These are phyloP conservation scores for Phymanthus crucifer DNA, from an alignment of 92 coral and sea anemone species.

Conservation along the genomic window DNA sequence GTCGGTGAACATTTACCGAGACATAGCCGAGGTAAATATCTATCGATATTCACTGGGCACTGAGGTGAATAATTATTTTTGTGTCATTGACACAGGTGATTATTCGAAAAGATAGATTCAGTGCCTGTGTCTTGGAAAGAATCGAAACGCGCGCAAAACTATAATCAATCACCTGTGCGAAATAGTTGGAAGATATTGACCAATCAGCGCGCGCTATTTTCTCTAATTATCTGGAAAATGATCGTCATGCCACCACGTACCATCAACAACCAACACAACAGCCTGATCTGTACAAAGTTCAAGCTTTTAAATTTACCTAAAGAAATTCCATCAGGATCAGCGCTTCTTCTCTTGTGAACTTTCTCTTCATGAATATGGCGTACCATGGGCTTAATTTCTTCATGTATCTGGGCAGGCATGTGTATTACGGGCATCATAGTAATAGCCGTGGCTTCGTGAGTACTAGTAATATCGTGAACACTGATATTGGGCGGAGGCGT, in stretches of 20 bases:
- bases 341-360: conserved; percentile 64
- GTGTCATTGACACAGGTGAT: no score
- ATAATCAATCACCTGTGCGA: no score
- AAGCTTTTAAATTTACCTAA: conserved; percentile 45
- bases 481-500: conserved; percentile 82
- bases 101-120: no score
- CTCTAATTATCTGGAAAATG: no score
- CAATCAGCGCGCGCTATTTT: no score
- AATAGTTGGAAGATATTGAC: no score
- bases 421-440: conserved; percentile 42
- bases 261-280: background rate
- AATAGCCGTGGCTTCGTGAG: conserved; percentile 50
- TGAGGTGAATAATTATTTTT: no score
- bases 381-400: conserved; percentile 47
- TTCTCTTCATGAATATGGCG: conserved; percentile 67
- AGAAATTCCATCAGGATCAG: conserved; percentile 88
- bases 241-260: background rate
- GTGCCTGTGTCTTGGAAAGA: no score
- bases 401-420: conserved; percentile 44
- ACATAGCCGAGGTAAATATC: no score
- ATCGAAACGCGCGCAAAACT: no score
- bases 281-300: background rate
- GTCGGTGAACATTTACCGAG: no score
- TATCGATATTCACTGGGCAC: no score
- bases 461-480: conserved; percentile 64